A percentile compares a stretch with the other conserved stretches of the same genome.
phyloP scores from a whole-genome alignment of 1,140 invertebrate genomes.

The Drosophila dunni region DNA sequence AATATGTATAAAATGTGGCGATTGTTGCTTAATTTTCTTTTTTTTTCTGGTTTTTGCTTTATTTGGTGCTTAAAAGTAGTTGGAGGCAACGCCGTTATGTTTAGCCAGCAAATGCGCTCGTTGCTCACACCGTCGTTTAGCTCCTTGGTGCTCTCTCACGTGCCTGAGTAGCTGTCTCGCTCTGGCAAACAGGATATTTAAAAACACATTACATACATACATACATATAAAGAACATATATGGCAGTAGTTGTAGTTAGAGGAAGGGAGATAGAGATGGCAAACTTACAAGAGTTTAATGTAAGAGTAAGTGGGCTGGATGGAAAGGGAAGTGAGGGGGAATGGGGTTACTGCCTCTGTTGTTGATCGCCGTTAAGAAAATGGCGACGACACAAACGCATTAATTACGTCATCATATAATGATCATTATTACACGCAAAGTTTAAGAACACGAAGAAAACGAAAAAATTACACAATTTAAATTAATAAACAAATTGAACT shows the following conservation, averaged over 20 bases:
- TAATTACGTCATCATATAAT: slow-evolving; percentile 9
- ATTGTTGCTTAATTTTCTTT: slow-evolving; percentile 10
- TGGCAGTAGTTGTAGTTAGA: slow-evolving; percentile 15
- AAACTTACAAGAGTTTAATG: neutral
- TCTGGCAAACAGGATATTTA: neutral
- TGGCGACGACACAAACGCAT: slow-evolving; percentile 42
- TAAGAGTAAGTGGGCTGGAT: slow-evolving; percentile 8
- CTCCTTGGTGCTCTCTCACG: slow-evolving; percentile 49
- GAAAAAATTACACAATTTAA: slow-evolving; percentile 64
- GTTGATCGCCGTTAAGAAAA: slow-evolving; percentile 24
- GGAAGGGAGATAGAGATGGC: neutral
- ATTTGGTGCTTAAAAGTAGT: slow-evolving; percentile 45
- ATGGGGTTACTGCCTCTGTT: slow-evolving; percentile 31
- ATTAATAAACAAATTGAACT: slow-evolving; percentile 80
- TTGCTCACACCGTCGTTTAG: slow-evolving; percentile 58
- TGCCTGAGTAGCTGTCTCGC: slow-evolving; percentile 32
- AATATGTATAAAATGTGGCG: slow-evolving; percentile 23
- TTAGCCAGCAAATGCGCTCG: slow-evolving; percentile 80
- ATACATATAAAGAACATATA: slow-evolving; percentile 32
- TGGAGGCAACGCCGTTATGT: slow-evolving; percentile 77
- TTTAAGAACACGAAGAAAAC: slow-evolving; percentile 43
- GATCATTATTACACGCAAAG: slow-evolving; percentile 35
- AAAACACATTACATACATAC: slow-evolving; percentile 28
- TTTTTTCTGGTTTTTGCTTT: neutral
- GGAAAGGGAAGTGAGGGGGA: slow-evolving; percentile 3